Percentiles rank a stretch among this genome's conserved stretches.
phyloP scores from a whole-genome alignment of 2,888 invertebrate species.

The Lissocephala sabroskyi region DNA sequence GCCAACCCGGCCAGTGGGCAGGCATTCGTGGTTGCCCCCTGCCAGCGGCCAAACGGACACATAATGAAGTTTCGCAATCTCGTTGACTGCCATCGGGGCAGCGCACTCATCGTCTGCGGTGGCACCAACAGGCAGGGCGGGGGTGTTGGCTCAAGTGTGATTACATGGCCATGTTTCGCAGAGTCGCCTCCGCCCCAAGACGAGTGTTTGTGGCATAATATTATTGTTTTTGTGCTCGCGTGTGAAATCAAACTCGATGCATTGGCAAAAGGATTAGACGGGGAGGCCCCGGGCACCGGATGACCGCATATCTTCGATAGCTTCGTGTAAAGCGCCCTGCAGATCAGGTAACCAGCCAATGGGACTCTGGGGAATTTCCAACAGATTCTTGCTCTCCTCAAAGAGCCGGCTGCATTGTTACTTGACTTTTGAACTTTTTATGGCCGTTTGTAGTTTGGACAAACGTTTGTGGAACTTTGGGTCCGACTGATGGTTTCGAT shows the following conservation, averaged over 20 bases:
- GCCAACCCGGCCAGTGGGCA: not conserved
- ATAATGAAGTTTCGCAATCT: slow-evolving; percentile 62
- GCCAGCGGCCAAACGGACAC: slow-evolving; percentile 26
- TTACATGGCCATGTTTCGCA: slow-evolving; percentile 59
- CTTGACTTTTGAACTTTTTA: slow-evolving; percentile 64
- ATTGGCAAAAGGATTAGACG: slow-evolving; percentile 60
- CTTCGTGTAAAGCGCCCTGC: too few species aligned
- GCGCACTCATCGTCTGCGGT: too few species aligned
- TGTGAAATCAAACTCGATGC: slow-evolving; percentile 61
- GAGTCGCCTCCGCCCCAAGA: slow-evolving; percentile 8
- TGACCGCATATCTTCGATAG: too few species aligned
- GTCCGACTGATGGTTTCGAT: slow-evolving; percentile 35
- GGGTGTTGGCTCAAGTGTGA: slow-evolving; percentile 53
- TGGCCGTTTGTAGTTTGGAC: slow-evolving; percentile 65
- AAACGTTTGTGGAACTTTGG: slow-evolving; percentile 63
- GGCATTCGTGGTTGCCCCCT: not conserved
- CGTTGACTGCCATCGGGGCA: slow-evolving; percentile 35
- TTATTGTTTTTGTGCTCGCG: slow-evolving; percentile 66
- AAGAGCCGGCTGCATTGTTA: slow-evolving; percentile 47
- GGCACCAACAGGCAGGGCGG: too few species aligned
- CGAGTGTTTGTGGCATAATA: slow-evolving; percentile 64
- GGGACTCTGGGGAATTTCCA: too few species aligned
- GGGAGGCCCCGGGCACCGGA: too few species aligned
- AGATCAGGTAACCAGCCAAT: too few species aligned
- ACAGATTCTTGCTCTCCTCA: too few species aligned